Base-by-base conservation (phyloP, 2,797 vertebrate species). In the Pipistrellus pipistrellus region DNA sequence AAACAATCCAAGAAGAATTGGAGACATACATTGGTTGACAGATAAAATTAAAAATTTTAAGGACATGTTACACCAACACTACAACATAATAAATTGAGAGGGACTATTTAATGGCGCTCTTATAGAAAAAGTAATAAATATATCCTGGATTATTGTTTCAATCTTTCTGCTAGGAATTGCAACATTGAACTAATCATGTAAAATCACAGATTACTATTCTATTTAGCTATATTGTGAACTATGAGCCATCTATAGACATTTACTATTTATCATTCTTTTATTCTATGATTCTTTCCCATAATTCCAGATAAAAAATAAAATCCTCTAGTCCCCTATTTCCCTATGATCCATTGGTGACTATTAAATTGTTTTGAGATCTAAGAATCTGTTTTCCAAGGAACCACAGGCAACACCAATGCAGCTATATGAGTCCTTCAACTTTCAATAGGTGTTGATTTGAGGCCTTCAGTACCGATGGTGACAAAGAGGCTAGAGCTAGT, bases 21-120 rank as follows among this genome's bases (percentile, higher is more conserved):
- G n/a, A 11, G 90, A 30, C 91, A 94, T 93, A 94, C 88, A 48
- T 93, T 95, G 78, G 86, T 85, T 95, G 73, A 78, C 30, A 96
- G 17, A 95, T 88, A 96, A 96, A 88, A 88, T 62, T 75, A 95
- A 85, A 85, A 87, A 75, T 18, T 44, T 57, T 44, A 77, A 81
- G 25, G 75, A 18, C 4, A 15, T 35, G 11, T 38, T 68, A 23
- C 55, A 69, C 20, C 30, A 62, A 51, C 8, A 57, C 6, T 0
- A 30, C 20, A 32, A 53, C 4, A 86, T 94, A 87, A 77, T 55
- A 75, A 88, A 83, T 2, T 4, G 4, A 17, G 2, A 25, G 2
- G 46, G 18, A 0, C 32, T 41, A 41, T 72, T 12, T 15, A 4
- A 93, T 44, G 25, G 30, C 48, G 1, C 0, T 25, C 20, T 76